Evolutionary conservation across 2,113 vertebrate species (phyloP).

Genomic region (Ptilonorhynchus violaceus): DNA sequence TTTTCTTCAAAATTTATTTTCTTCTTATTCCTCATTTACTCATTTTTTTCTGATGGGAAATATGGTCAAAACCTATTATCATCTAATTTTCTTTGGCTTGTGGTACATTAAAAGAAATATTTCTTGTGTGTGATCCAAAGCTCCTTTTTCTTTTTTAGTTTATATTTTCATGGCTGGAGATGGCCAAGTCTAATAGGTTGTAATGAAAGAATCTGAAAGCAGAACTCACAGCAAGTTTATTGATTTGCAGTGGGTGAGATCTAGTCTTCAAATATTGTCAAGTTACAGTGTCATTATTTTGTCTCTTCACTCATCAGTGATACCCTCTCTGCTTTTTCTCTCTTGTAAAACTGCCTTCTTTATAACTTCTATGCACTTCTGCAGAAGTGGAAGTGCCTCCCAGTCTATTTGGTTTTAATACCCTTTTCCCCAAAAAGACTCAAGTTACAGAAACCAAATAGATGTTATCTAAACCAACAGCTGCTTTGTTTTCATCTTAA

Average conservation of each 20-base stretch:
- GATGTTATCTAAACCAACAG: background rate
- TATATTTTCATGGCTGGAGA: background rate
- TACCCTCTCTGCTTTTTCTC: background rate
- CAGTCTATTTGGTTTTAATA: background rate
- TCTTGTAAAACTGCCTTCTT: background rate
- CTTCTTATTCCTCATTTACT: background rate
- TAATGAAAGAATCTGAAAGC: background rate
- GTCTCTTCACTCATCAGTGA: background rate
- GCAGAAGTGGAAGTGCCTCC: background rate
- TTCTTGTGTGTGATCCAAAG: background rate
- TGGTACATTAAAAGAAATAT: background rate
- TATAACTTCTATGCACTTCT: background rate
- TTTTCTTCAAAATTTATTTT: background rate
- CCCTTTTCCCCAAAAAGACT: background rate
- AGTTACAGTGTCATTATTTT: background rate
- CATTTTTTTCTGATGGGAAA: background rate
- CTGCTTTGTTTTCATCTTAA: background rate
- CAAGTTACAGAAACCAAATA: background rate
- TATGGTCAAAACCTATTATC: background rate
- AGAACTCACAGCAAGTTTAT: background rate
- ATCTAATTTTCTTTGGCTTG: background rate
- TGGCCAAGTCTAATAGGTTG: background rate
- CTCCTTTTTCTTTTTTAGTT: background rate
- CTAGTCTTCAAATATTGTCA: background rate
- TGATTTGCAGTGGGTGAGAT: background rate